These are phyloP conservation scores for Orycteropus afer DNA, from an alignment of 2,113 vertebrate genomes.

Conservation along the genomic window DNA sequence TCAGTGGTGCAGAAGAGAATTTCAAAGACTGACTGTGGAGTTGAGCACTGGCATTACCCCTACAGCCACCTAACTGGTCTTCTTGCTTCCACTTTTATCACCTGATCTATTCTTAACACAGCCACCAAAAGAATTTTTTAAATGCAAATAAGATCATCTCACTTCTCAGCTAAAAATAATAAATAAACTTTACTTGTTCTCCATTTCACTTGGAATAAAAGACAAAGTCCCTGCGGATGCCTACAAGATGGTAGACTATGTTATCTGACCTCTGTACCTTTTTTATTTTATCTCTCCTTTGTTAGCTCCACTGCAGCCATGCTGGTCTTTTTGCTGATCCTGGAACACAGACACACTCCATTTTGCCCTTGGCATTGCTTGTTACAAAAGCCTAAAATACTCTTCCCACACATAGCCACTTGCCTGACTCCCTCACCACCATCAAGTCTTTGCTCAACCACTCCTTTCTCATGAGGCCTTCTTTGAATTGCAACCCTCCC, in stretches of 20 bases:
- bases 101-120: not conserved
- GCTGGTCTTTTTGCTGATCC: not conserved
- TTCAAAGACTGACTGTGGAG: not conserved
- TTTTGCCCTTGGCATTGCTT: not conserved
- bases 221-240: not conserved
- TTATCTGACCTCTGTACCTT: not conserved
- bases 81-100: no score
- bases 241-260: not conserved
- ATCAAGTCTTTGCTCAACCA: not conserved
- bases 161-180: not conserved
- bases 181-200: slow-evolving; percentile 2
- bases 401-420: not conserved
- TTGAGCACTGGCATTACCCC: not conserved
- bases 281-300: not conserved
- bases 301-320: not conserved
- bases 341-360: not conserved
- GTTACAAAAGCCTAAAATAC: not conserved
- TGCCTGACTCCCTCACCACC: not conserved
- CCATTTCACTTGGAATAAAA: not conserved
- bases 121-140: not conserved
- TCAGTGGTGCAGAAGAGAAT: not conserved
- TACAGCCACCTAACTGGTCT: not conserved
- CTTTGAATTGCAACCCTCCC: not conserved
- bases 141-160: not conserved
- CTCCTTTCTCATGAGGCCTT: not conserved